Evolutionary conservation across 2,797 vertebrate genomes (phyloP).

Genomic region (Lutjanus argentimaculatus): DNA sequence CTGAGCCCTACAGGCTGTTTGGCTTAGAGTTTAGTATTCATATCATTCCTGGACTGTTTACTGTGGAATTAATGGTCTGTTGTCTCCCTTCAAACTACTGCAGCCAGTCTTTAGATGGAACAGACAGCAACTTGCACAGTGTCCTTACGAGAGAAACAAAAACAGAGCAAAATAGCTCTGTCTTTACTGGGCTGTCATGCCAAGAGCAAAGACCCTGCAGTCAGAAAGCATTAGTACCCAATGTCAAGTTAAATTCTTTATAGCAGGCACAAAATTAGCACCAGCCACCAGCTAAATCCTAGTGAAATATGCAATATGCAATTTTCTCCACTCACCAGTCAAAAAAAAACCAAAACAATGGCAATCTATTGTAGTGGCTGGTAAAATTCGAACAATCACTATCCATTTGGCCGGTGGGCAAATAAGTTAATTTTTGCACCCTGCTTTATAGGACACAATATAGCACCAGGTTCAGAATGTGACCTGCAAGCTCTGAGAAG

Average conservation of each 20-base stretch:
- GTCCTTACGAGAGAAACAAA: conserved; percentile 7
- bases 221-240: conserved; percentile 40
- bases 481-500: conserved; percentile 33
- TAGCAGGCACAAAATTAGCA: too few species aligned
- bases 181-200: conserved; percentile 13
- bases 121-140: background rate
- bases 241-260: conserved; percentile 51
- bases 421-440: too few species aligned
- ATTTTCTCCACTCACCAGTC: too few species aligned
- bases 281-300: too few species aligned
- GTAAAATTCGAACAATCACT: too few species aligned
- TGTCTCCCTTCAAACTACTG: conserved; percentile 45
- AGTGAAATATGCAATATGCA: too few species aligned
- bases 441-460: conserved; percentile 15
- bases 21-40: conserved; percentile 52
- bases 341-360: too few species aligned
- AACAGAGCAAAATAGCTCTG: background rate
- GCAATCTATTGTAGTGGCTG: too few species aligned
- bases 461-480: conserved; percentile 12
- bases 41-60: conserved; percentile 49
- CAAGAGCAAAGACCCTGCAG: conserved; percentile 32
- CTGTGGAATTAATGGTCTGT: conserved; percentile 55
- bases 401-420: too few species aligned
- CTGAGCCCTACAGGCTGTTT: conserved; percentile 37
- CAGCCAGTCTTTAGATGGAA: conserved; percentile 17